Evolutionary conservation across 2,113 vertebrate species (phyloP).

Genomic region (Rissa tridactyla): DNA sequence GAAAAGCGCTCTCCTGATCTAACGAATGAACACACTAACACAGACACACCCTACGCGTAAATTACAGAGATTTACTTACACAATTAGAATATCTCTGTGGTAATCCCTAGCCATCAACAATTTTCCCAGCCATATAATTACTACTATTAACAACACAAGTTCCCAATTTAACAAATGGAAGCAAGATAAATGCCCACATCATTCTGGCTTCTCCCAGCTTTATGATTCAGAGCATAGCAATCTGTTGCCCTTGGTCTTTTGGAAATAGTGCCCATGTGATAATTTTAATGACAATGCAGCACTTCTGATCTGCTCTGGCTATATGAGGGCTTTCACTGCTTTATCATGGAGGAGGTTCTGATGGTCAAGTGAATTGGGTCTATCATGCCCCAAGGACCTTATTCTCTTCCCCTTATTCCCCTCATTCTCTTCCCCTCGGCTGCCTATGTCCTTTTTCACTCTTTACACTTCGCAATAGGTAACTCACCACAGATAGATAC

Average conservation of each 20-base stretch:
- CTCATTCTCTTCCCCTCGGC: background rate
- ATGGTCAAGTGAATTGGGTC: background rate
- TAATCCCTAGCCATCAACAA: background rate
- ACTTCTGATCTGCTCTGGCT: background rate
- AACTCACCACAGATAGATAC: background rate
- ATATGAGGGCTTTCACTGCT: background rate
- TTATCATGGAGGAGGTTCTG: background rate
- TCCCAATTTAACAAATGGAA: slow-evolving; percentile 44
- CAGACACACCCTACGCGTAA: background rate
- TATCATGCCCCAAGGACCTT: background rate
- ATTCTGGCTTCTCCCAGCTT: slow-evolving; percentile 12
- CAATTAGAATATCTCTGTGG: slow-evolving; percentile 43
- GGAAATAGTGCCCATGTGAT: background rate
- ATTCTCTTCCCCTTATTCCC: background rate
- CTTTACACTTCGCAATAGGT: background rate
- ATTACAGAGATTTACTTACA: slow-evolving; percentile 13
- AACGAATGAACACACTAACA: background rate
- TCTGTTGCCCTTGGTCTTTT: slow-evolving; percentile 22
- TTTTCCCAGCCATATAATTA: slow-evolving; percentile 57
- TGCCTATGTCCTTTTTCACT: background rate
- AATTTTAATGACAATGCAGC: slow-evolving; percentile 43
- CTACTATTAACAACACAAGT: slow-evolving; percentile 24
- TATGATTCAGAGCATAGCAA: slow-evolving; percentile 5
- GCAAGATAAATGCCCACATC: slow-evolving; percentile 13
- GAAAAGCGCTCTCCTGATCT: background rate